Conservation (phyloP, 2,888 invertebrate genomes). For the Vannuccia rotundouncinata region DNA sequence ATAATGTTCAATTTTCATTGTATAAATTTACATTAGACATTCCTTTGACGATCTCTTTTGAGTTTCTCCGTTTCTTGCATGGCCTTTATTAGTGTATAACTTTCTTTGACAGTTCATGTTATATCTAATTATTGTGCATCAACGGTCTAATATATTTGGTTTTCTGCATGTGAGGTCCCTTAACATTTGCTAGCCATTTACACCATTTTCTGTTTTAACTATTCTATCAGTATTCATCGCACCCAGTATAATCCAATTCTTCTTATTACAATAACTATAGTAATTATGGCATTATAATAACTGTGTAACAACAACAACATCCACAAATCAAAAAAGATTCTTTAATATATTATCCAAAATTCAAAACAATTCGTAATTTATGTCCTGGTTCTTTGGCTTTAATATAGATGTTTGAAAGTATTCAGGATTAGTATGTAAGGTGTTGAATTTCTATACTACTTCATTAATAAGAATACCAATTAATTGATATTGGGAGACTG, state of each 20-base stretch:
- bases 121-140: slow-evolving; percentile 26
- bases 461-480: too few relatives aligned
- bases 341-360: too few relatives aligned
- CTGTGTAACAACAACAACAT: too few relatives aligned
- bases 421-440: too few relatives aligned
- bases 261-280: not conserved
- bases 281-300: too few relatives aligned
- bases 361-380: too few relatives aligned
- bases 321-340: too few relatives aligned
- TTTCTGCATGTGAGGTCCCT: not conserved
- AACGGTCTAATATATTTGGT: slow-evolving; percentile 10
- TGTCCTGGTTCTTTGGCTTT: too few relatives aligned
- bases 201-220: not conserved
- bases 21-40: slow-evolving; percentile 2
- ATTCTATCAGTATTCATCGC: not conserved
- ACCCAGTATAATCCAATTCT: not conserved
- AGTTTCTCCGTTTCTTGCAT: not conserved
- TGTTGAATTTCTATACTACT: too few relatives aligned
- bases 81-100: slow-evolving; percentile 7
- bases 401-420: too few relatives aligned
- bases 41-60: not conserved
- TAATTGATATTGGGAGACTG: too few relatives aligned
- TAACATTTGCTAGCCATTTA: not conserved
- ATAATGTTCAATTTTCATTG: not conserved
- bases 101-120: not conserved